phyloP scores from a whole-genome alignment of 1,140 invertebrate genomes.

The Drosophila murphyi region DNA sequence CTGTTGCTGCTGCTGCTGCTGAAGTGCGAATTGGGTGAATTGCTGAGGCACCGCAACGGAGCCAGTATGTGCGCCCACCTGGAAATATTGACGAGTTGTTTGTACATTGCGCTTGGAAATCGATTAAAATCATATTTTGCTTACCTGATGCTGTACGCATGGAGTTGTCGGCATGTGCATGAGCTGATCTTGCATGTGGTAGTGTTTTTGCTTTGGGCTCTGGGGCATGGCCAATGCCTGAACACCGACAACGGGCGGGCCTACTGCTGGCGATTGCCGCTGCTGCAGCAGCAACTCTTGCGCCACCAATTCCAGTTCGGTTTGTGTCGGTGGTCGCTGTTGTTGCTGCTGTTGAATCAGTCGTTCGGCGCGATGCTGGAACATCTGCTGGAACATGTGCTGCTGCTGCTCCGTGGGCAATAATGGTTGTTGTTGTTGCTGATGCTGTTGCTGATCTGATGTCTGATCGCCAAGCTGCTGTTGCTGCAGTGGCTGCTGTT shows the following conservation, averaged over 20 bases:
- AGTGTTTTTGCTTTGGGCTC: conserved; percentile 80
- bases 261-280: conserved; percentile 53
- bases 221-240: conserved; percentile 73
- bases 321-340: conserved; percentile 78
- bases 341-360: conserved; percentile 70
- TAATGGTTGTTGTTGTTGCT: conserved; percentile 84
- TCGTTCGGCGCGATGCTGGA: conserved; percentile 80
- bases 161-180: conserved; percentile 61
- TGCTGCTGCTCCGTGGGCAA: conserved; percentile 39
- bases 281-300: conserved; percentile 79
- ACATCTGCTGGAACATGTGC: conserved; percentile 46
- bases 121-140: neutral
- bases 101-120: neutral
- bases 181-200: conserved; percentile 79
- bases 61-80: conserved; percentile 86
- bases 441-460: conserved; percentile 47
- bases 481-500: conserved; percentile 52
- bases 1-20: conserved; percentile 51
- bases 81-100: conserved; percentile 84
- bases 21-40: conserved; percentile 63
- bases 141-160: conserved; percentile 81
- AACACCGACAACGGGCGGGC: conserved; percentile 63
- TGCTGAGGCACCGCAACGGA: conserved; percentile 77
- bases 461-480: conserved; percentile 79
- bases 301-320: conserved; percentile 80